Percentiles rank a stretch among this genome's conserved stretches.
Conservation (phyloP, 1,140 invertebrate genomes). For the Penaeus vannamei region DNA sequence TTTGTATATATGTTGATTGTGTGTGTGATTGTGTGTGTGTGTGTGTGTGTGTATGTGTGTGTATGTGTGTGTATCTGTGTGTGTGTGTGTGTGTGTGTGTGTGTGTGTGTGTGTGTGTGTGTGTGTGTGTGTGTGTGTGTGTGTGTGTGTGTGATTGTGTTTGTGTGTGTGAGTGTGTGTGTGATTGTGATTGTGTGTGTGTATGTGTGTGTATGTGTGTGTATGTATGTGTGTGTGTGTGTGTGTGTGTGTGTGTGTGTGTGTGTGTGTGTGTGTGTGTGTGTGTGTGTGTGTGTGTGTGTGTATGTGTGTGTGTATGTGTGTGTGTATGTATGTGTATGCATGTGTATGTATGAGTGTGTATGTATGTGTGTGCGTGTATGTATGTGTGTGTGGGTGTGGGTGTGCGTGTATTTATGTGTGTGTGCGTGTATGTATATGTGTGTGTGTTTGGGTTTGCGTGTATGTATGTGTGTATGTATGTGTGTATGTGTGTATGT, state of each 20-base stretch:
- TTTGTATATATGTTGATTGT: no score
- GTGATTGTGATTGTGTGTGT: neutral
- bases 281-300: no score
- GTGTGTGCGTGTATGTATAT: neutral
- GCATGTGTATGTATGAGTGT: neutral
- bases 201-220: neutral
- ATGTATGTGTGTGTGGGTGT: neutral
- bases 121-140: neutral
- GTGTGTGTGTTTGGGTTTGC: neutral
- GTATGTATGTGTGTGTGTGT: neutral
- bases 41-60: no score
- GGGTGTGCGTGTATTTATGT: neutral
- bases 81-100: no score
- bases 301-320: no score
- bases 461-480: neutral
- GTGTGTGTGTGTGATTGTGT: neutral
- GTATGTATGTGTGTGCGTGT: neutral
- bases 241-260: no score
- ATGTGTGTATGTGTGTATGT: neutral
- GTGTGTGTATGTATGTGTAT: neutral
- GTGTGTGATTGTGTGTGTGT: no score
- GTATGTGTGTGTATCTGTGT: no score
- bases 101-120: no score
- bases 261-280: no score
- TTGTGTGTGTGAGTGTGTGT: neutral